Percentiles rank a stretch among this genome's conserved stretches.
Conservation (phyloP, 2,888 invertebrate species). For the Isoperla grammatica region DNA sequence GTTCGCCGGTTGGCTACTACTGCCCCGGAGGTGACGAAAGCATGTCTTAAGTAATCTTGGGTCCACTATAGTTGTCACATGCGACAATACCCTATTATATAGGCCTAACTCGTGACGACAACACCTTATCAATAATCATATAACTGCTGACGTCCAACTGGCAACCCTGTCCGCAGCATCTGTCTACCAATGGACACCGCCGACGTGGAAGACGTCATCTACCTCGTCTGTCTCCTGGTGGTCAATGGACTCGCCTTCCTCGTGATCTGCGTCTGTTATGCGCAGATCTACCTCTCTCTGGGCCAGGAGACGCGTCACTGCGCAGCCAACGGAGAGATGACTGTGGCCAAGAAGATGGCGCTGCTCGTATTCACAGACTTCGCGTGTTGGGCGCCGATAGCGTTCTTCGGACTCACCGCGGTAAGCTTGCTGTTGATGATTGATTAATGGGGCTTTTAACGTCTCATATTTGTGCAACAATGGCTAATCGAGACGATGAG, state of each 20-base stretch:
- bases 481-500: too few species aligned
- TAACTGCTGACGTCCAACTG: too few species aligned
- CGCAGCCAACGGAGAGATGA: constrained; percentile 55
- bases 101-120: too few species aligned
- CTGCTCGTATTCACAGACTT: constrained; percentile 83
- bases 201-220: constrained; percentile 61
- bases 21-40: too few species aligned
- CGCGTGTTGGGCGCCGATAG: constrained; percentile 80
- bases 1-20: too few species aligned
- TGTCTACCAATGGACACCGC: constrained; percentile 83
- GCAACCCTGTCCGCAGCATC: constrained; percentile 50
- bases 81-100: too few species aligned
- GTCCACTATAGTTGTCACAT: too few species aligned
- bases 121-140: too few species aligned
- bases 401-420: constrained; percentile 83
- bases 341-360: constrained; percentile 86
- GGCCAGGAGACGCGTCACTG: constrained; percentile 58
- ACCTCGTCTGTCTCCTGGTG: constrained; percentile 66
- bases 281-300: constrained; percentile 77
- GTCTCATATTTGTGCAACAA: too few species aligned
- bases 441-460: too few species aligned
- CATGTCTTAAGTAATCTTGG: too few species aligned
- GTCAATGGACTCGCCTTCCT: constrained; percentile 76
- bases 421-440: too few species aligned
- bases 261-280: constrained; percentile 78